Conservation (phyloP, 2,113 vertebrate species). For the Notiomystis cincta region DNA sequence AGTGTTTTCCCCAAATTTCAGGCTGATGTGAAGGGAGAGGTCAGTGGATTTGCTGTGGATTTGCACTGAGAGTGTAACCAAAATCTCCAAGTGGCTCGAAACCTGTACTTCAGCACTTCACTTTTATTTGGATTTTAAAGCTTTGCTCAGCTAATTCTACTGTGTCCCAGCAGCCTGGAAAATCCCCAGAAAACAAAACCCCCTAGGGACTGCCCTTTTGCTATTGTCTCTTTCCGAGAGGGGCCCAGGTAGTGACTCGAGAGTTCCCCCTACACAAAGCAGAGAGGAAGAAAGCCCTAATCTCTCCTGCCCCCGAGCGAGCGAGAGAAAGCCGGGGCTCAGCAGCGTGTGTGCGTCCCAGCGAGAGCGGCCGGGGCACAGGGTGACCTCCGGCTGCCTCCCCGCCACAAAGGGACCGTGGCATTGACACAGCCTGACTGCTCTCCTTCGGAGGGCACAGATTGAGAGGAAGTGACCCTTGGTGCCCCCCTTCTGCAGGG, state of each 20-base stretch:
- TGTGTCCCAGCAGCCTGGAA: background rate
- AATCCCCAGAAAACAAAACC: background rate
- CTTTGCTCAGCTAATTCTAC: background rate
- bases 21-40: background rate
- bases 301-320: background rate
- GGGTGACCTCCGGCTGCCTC: constrained; percentile 16
- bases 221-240: background rate
- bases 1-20: background rate
- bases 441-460: constrained; percentile 10
- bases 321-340: background rate
- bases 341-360: background rate
- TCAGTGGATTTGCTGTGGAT: background rate
- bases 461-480: constrained; percentile 55
- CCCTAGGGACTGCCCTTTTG: background rate
- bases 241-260: constrained; percentile 18
- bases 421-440: constrained; percentile 49
- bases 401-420: background rate
- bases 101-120: background rate
- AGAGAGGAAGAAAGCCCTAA: background rate
- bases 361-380: background rate
- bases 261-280: constrained; percentile 31
- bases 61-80: background rate
- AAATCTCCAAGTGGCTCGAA: background rate
- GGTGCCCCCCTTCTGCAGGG: background rate
- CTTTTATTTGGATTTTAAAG: background rate